Conservation (phyloP, 2,113 vertebrate species). For the Callipepla squamata region DNA sequence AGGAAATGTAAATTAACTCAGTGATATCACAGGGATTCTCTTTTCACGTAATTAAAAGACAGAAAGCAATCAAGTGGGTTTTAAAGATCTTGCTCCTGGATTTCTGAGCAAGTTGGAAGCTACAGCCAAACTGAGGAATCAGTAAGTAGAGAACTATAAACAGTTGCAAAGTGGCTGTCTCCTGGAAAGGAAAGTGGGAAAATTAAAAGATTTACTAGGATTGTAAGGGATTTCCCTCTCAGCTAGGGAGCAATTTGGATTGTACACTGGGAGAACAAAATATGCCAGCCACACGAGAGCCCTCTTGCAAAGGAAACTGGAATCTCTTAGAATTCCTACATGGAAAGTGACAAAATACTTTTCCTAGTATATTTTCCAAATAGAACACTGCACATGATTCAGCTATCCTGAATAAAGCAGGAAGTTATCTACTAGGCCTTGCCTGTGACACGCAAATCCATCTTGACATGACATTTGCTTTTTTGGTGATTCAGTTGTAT, state of each 20-base stretch:
- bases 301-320: neutral
- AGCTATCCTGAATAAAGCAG: neutral
- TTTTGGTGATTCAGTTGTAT: neutral
- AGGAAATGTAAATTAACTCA: neutral
- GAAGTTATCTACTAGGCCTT: neutral
- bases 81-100: neutral
- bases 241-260: neutral
- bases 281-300: neutral
- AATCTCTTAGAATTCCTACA: neutral
- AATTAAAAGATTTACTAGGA: neutral
- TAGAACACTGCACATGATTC: neutral
- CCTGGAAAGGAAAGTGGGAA: neutral
- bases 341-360: neutral
- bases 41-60: neutral
- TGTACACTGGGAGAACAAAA: neutral
- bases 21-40: neutral
- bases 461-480: constrained; percentile 23
- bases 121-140: neutral
- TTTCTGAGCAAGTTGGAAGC: neutral
- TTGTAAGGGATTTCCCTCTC: neutral
- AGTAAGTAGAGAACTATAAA: neutral
- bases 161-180: neutral
- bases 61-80: neutral
- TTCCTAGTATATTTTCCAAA: neutral
- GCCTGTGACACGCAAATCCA: neutral